Conservation (phyloP, 1,140 invertebrate genomes). For the Drosophila mojavensis region DNA sequence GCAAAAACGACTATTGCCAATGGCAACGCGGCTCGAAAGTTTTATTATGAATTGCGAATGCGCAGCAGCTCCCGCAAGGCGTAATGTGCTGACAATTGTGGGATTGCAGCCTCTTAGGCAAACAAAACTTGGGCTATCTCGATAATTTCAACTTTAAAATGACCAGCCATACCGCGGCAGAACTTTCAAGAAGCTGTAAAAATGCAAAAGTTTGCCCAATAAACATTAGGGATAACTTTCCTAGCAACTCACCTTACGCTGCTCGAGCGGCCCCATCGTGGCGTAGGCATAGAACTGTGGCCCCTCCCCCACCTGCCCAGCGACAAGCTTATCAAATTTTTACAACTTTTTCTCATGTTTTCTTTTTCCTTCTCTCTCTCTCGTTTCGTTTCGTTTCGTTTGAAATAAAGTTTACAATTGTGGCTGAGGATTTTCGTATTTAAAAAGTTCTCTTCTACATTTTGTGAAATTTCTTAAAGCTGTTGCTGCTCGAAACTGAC, state of each 20-base stretch:
- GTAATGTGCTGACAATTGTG: constrained; percentile 78
- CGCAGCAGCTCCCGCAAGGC: constrained; percentile 15
- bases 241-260: constrained; percentile 60
- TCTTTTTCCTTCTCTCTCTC: too few relatives aligned
- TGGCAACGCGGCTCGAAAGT: constrained; percentile 46
- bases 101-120: constrained; percentile 60
- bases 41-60: constrained; percentile 44
- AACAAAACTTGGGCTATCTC: constrained; percentile 46
- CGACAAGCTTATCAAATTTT: constrained; percentile 67
- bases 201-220: constrained; percentile 80
- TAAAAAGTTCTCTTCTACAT: constrained; percentile 35
- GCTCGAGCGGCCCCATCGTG: constrained; percentile 29
- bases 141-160: constrained; percentile 79
- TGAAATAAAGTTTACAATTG: constrained; percentile 58
- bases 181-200: constrained; percentile 74
- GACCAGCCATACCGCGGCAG: constrained; percentile 47
- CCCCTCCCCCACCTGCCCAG: constrained; percentile 52
- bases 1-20: constrained; percentile 65
- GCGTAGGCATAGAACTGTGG: constrained; percentile 45
- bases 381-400: not conserved
- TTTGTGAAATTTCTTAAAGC: constrained; percentile 1
- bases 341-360: constrained; percentile 21
- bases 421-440: constrained; percentile 39
- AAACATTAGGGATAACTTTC: constrained; percentile 80
- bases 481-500: constrained; percentile 30